A percentile compares a stretch with the other conserved stretches of the same genome.
phyloP scores from a whole-genome alignment of 1,140 invertebrate species.

The Drosophila grimshawi region DNA sequence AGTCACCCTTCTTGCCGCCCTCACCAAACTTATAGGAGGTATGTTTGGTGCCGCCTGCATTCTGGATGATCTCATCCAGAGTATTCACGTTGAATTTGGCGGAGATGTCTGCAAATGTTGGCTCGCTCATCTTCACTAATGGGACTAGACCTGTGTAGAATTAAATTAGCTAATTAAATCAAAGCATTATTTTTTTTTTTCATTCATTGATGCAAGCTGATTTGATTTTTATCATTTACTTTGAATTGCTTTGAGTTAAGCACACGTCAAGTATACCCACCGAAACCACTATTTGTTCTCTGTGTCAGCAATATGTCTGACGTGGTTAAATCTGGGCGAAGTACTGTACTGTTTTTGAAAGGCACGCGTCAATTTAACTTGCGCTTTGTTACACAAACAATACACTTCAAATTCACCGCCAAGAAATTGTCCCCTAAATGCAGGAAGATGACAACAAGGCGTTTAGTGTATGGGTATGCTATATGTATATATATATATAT shows the following conservation, averaged over 20 bases:
- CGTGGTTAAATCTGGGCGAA: conserved; percentile 12
- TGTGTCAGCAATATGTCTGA: conserved; percentile 15
- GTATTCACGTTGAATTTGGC: conserved; percentile 84
- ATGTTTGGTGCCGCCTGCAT: conserved; percentile 82
- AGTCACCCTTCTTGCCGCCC: conserved; percentile 87
- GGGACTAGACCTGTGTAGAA: not conserved
- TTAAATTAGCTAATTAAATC: not conserved
- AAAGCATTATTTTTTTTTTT: not conserved
- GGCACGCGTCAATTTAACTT: not conserved
- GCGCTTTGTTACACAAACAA: not conserved
- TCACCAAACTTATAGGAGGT: conserved; percentile 85
- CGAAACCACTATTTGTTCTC: conserved; percentile 10
- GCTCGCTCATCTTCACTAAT: conserved; percentile 43
- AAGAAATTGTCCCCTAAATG: not conserved
- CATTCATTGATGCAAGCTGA: conserved; percentile 3
- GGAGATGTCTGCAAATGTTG: conserved; percentile 74
- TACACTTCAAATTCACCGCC: conserved; percentile 30
- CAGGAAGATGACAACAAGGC: not conserved
- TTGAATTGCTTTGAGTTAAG: conserved; percentile 31
- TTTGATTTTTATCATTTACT: not conserved
- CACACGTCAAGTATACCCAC: conserved; percentile 44
- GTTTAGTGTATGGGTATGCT: no score
- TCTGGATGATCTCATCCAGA: conserved; percentile 84
- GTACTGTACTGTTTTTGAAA: not conserved
- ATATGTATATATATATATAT: no score